Base-by-base conservation (phyloP, 2,797 vertebrate species). In the Sebastes steindachneri region DNA sequence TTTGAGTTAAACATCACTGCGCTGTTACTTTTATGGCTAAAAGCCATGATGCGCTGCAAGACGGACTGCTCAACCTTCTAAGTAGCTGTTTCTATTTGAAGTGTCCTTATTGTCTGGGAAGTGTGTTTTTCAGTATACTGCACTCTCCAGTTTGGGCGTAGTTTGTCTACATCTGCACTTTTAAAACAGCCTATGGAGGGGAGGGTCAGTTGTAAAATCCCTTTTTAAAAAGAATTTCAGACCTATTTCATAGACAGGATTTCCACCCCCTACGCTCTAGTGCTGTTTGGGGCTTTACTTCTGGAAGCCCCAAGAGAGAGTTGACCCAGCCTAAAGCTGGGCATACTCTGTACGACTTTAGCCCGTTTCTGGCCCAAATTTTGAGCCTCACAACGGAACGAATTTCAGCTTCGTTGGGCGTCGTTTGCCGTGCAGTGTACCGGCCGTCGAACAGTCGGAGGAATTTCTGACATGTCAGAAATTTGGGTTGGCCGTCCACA, bases 1-100 rank as follows among this genome's bases (percentile, higher is more conserved):
- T 81, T 86, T 73, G 62, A 71, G 25, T 78, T 73, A 66, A 68
- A 77, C 63, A 77, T 86, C 68, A 68, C 66, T 76, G 35, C 58
- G 69, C 59, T 64, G 55, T 21, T 73, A 82, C 76, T 71, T 73
- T 53, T 57, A 28, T 66, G 62, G 83, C 64, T 81, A 76, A 89
- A 82, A 75, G 57, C n/a, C 28, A 57, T 57, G 7, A 8, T 29
- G n/a, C 59, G 26, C 23, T 57, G 29, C 12, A 31, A 4, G 25
- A 59, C 37, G 67, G 14, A n/a, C 21, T 2, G 17, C 54, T 53
- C n/a, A 33, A 3, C 4, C 28, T 69, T 74, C 29, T 45, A 58
- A 65, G 14, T 4, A 67, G 31, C n/a, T 5, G 25, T 54, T 14
- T 64, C n/a, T 14, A 4, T 35, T 77, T 73, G 12, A 59, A 45